These are phyloP conservation scores for Anhinga rufa DNA, from an alignment of 2,113 vertebrate genomes.

Conservation along the genomic window DNA sequence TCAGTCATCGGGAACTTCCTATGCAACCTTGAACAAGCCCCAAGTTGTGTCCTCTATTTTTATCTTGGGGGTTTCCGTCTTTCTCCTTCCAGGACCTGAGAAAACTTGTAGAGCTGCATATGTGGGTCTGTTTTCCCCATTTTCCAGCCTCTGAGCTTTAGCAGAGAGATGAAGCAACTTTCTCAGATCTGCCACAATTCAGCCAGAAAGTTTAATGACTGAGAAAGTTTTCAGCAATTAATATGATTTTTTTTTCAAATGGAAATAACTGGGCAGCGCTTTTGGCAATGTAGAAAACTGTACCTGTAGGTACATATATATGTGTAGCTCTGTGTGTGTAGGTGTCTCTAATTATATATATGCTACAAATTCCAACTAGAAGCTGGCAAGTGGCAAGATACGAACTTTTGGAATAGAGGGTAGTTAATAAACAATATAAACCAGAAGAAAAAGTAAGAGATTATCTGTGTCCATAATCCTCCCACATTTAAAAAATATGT, in stretches of 20 bases:
- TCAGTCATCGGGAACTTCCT: background rate
- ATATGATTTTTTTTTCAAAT: background rate
- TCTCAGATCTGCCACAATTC: background rate
- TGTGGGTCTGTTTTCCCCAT: background rate
- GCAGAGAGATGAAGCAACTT: background rate
- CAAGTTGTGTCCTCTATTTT: background rate
- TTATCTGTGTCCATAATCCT: background rate
- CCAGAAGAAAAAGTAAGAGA: background rate
- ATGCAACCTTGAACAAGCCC: background rate
- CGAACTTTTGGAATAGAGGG: background rate
- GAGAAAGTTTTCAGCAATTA: background rate
- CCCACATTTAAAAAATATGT: background rate
- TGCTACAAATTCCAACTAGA: background rate
- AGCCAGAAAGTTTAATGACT: background rate
- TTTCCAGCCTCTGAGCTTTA: background rate
- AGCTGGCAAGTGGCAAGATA: background rate
- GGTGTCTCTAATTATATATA: background rate
- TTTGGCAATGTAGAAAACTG: background rate
- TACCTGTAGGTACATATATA: background rate
- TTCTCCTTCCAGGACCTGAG: background rate
- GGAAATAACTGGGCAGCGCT: background rate
- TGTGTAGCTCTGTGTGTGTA: background rate
- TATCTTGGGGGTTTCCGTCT: background rate
- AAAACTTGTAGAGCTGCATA: background rate
- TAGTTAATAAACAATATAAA: background rate